Evolutionary conservation across 2,113 vertebrate genomes (phyloP), one percentile per base, ranked within the genome.

Genomic region (Marcusenius ussheri): DNA sequence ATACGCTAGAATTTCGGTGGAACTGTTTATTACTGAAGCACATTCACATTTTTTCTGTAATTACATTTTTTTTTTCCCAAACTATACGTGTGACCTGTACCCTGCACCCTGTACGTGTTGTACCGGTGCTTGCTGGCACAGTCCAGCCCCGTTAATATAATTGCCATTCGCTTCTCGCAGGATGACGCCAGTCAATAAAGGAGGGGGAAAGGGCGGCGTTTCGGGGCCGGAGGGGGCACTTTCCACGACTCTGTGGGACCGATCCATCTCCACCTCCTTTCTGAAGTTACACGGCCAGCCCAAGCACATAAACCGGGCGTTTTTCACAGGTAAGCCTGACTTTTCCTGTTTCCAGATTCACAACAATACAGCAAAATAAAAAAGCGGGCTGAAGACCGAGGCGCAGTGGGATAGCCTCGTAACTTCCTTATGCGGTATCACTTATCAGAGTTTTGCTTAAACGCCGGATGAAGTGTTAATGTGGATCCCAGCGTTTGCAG

Each of bases 171-270:
- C 24, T 35, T 88, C n/a, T 88, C 45, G 45, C 9, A 27, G 21
- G 21, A 31, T 74, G 88, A 88, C 87, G 87, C 58, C 11, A 66
- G 56, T 46, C 21, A 17, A 39, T 39, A 58, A 35, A 66, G 53
- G 24, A 45, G 56, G 53, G 56, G 53, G 42, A 56, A 62, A 74
- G 88, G 88, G 88, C 62, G 58, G 88, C 17, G 45, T 88, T 88
- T 58, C 45, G 42, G 58, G 42, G 47, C 70, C 46, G 42, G 39
- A 51, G 50, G 45, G 58, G 39, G 42, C 88, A 88, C 45, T 88
- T 10, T 80, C 74, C 35, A n/a, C 88, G 4, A 17, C 42, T 31
- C 53, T 39, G 88, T 42, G 24, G 62, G 88, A 49, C n/a, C 11
- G 88, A 74, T 62, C 46, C n/a, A n/a, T 88, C 19, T 49, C 21